Percentiles rank a stretch among this genome's conserved stretches.
Evolutionary conservation across 2,113 vertebrate species (phyloP).

Genomic region (Butorides virescens): DNA sequence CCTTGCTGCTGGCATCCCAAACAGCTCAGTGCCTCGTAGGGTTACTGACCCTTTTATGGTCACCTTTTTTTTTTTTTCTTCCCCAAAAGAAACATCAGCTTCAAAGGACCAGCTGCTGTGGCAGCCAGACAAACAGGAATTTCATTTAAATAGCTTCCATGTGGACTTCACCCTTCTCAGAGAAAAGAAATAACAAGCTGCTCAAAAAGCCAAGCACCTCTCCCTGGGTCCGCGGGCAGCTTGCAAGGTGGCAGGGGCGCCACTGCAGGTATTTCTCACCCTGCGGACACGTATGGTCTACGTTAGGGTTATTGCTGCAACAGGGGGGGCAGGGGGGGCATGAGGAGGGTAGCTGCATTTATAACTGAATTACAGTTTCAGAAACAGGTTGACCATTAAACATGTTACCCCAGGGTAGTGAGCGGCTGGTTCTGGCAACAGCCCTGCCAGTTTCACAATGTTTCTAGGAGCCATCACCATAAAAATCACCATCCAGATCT

Average conservation of each 20-base stretch:
- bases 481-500: neutral
- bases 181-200: neutral
- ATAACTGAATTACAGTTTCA: neutral
- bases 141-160: neutral
- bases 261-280: accelerated
- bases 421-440: neutral
- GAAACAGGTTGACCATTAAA: neutral
- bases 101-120: neutral
- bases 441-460: neutral
- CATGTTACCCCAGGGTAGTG: neutral
- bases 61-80: neutral
- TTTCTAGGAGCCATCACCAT: neutral
- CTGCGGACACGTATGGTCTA: accelerated
- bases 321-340: accelerated
- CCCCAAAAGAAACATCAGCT: neutral
- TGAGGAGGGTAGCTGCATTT: neutral
- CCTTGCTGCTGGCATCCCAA: neutral
- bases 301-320: neutral
- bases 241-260: neutral
- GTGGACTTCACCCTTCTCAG: neutral
- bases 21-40: neutral
- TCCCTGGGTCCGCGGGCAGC: neutral
- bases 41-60: neutral
- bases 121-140: neutral
- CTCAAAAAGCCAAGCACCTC: neutral